Conservation (phyloP, 2,888 invertebrate species). For the Clitarchus hookeri region DNA sequence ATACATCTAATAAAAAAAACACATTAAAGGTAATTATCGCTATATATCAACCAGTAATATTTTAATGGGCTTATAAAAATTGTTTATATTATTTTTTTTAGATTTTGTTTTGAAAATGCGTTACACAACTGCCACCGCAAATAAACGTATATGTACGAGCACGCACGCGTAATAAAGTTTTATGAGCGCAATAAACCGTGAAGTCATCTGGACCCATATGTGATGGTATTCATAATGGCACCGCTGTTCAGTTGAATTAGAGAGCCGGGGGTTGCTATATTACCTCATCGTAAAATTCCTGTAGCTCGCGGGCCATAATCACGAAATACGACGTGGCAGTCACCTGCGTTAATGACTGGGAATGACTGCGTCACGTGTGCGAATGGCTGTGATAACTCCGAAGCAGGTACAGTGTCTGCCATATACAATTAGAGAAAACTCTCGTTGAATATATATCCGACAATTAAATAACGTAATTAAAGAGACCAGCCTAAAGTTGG, state of each 20-base stretch:
- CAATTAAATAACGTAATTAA: too few relatives aligned
- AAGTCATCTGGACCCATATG: neutral
- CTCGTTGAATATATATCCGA: too few relatives aligned
- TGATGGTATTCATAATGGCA: neutral
- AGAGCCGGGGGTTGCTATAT: neutral
- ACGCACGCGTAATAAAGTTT: neutral
- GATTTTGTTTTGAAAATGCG: neutral
- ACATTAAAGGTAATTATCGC: too few relatives aligned
- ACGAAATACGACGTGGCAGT: neutral
- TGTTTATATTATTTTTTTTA: neutral
- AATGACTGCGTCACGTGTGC: too few relatives aligned
- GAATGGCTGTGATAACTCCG: too few relatives aligned
- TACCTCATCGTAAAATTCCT: neutral
- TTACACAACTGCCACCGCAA: neutral
- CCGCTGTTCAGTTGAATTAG: neutral
- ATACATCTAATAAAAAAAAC: too few relatives aligned
- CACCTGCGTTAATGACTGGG: neutral
- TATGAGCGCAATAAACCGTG: neutral
- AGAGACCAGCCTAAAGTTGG: too few relatives aligned
- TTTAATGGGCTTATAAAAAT: neutral
- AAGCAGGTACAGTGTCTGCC: too few relatives aligned
- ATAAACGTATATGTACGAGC: neutral
- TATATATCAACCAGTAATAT: neutral
- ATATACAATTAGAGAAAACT: too few relatives aligned
- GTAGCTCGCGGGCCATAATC: neutral